Evolutionary conservation across 2,888 invertebrate genomes (phyloP).

Genomic region (Pherbina coryleti): DNA sequence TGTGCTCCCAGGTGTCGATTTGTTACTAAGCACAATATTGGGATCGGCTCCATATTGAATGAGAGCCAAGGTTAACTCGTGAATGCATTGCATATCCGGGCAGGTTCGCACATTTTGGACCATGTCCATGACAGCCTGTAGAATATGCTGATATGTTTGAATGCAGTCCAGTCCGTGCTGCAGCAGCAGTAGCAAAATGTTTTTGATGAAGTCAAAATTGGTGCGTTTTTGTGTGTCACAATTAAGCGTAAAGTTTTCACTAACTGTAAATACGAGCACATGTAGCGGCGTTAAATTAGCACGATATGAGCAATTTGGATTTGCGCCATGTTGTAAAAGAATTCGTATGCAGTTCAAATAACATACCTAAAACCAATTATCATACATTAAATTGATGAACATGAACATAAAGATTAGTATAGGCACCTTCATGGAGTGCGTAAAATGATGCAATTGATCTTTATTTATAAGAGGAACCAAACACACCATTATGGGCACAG

Average conservation of each 20-base stretch:
- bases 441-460: conserved; percentile 79
- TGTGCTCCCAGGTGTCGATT: conserved; percentile 66
- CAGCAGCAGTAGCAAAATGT: conserved; percentile 75
- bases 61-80: conserved; percentile 78
- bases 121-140: conserved; percentile 79
- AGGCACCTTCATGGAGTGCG: conserved; percentile 79
- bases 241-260: conserved; percentile 78
- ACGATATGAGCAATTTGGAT: conserved; percentile 79
- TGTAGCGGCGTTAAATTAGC: conserved; percentile 79
- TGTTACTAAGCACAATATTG: conserved; percentile 73
- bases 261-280: conserved; percentile 79
- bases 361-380: conserved; percentile 72
- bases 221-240: conserved; percentile 77
- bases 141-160: conserved; percentile 77
- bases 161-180: conserved; percentile 79
- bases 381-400: neutral
- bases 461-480: conserved; percentile 81
- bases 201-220: conserved; percentile 79
- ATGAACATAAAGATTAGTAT: neutral
- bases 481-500: conserved; percentile 81
- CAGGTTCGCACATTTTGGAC: conserved; percentile 77
- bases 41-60: conserved; percentile 83
- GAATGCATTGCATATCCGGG: conserved; percentile 78
- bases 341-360: conserved; percentile 80
- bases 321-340: conserved; percentile 78